These are phyloP conservation scores for Lepidurus couesii DNA, from an alignment of 1,140 invertebrate species.

Conservation along the genomic window DNA sequence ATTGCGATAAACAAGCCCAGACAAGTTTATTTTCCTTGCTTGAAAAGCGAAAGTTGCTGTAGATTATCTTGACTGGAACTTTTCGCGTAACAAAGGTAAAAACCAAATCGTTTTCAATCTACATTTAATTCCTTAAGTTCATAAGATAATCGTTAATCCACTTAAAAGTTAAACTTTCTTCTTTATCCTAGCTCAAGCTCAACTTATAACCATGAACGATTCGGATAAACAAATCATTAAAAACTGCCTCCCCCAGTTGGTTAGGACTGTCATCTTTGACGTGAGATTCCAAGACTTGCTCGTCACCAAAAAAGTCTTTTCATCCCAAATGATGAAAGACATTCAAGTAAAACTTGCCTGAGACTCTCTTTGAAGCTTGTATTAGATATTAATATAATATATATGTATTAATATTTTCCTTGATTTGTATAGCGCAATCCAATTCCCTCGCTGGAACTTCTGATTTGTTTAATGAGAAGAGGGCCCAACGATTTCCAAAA, in stretches of 20 bases:
- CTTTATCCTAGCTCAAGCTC: no score
- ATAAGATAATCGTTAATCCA: no score
- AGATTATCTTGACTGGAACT: no score
- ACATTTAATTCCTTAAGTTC: no score
- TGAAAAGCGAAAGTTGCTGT: no score
- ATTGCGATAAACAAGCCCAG: no score
- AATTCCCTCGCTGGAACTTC: background rate
- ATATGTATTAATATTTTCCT: background rate
- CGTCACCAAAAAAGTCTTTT: background rate
- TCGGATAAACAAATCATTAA: background rate
- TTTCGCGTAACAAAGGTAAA: no score
- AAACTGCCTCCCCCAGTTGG: background rate
- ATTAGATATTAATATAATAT: background rate
- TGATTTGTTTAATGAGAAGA: background rate
- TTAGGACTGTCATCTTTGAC: background rate
- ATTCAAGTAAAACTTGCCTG: background rate
- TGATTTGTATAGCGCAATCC: background rate
- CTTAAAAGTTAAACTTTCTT: no score
- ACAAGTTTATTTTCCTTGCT: no score
- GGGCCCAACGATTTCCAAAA: background rate
- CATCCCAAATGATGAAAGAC: background rate
- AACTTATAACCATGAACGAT: background rate
- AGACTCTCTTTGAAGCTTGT: no score
- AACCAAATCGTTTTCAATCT: no score
- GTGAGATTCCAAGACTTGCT: background rate